phyloP scores from a whole-genome alignment of 1,140 invertebrate genomes.

The Dreissena rostriformis region DNA sequence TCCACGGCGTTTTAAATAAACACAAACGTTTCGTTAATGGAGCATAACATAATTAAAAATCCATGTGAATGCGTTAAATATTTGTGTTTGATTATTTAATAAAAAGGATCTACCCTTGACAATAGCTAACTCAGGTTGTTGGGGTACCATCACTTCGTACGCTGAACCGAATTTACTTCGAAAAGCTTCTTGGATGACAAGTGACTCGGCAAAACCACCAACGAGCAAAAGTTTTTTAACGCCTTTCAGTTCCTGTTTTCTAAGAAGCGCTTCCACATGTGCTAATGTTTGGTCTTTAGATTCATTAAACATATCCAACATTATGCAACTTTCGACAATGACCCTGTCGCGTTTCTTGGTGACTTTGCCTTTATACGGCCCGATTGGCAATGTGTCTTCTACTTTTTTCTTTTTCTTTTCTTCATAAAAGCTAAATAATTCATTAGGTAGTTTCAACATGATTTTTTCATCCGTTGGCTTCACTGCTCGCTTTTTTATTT shows the following conservation, averaged over 20 bases:
- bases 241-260: not conserved
- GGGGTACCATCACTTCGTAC: not conserved
- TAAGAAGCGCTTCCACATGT: not conserved
- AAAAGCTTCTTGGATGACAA: not conserved
- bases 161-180: not conserved
- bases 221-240: not conserved
- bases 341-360: conserved; percentile 44
- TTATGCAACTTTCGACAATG: conserved; percentile 8
- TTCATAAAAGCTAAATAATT: conserved; percentile 16
- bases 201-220: not conserved
- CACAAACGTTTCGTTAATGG: not conserved
- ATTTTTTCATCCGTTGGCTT: not conserved
- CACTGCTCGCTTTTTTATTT: conserved; percentile 45
- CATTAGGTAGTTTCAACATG: conserved; percentile 38
- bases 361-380: not conserved
- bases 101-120: not conserved
- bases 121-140: not conserved
- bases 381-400: not conserved
- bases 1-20: not conserved
- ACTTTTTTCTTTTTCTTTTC: conserved; percentile 14
- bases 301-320: conserved; percentile 13
- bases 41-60: not conserved
- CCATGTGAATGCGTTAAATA: not conserved
- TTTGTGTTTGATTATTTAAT: not conserved
- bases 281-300: conserved; percentile 7